phyloP scores from a whole-genome alignment of 2,797 vertebrate species.

The Phaenicophaeus curvirostris region DNA sequence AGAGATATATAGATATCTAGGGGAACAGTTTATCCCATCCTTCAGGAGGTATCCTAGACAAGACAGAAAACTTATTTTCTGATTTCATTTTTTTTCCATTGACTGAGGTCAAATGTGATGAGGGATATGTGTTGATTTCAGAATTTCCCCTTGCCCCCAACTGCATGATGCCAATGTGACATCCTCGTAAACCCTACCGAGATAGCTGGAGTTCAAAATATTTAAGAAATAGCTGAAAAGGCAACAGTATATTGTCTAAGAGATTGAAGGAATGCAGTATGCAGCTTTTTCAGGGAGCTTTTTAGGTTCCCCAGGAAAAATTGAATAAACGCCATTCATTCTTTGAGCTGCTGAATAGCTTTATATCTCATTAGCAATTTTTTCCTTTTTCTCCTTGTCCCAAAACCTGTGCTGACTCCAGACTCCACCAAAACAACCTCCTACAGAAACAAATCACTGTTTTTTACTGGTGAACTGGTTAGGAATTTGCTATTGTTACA shows the following conservation, averaged over 20 bases:
- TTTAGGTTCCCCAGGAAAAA: not conserved
- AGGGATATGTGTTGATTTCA: not conserved
- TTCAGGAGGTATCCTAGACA: not conserved
- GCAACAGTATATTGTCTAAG: not conserved
- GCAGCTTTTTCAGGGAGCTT: not conserved
- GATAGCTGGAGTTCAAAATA: not conserved
- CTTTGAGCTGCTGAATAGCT: not conserved
- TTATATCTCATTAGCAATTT: not conserved
- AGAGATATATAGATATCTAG: not conserved
- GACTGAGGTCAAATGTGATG: not conserved
- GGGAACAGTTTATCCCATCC: not conserved
- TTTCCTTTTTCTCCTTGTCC: not conserved
- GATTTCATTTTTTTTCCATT: not conserved
- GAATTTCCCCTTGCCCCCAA: not conserved
- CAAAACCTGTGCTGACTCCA: not conserved
- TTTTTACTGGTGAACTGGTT: not conserved
- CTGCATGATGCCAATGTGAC: fast-evolving
- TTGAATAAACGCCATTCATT: not conserved
- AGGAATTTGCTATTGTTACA: not conserved
- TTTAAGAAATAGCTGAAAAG: not conserved
- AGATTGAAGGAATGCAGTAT: not conserved
- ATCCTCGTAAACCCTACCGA: not conserved
- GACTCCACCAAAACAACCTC: not conserved
- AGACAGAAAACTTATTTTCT: not conserved
- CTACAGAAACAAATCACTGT: not conserved